Percentiles rank a stretch among this genome's conserved stretches.
Evolutionary conservation across 2,113 vertebrate species (phyloP).

Genomic region (Tyto alba): DNA sequence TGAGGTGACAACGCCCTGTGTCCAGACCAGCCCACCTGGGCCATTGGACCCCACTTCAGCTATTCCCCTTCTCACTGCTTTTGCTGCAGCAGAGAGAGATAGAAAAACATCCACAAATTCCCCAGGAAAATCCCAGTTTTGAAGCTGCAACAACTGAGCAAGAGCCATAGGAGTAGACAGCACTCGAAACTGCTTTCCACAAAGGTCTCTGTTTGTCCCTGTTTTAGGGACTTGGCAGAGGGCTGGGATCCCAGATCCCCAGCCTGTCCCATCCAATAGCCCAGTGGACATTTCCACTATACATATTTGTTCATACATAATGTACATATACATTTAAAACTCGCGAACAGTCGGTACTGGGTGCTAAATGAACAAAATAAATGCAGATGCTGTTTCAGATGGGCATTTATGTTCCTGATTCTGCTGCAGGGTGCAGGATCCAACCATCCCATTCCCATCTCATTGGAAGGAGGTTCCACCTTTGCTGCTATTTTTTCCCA

Average conservation of each 20-base stretch:
- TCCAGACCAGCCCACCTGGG: neutral
- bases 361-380: neutral
- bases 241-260: neutral
- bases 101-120: neutral
- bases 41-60: neutral
- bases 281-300: neutral
- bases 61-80: neutral
- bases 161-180: fast-evolving
- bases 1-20: neutral
- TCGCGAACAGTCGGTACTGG: fast-evolving
- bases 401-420: neutral
- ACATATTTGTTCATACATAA: neutral
- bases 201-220: neutral
- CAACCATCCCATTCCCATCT: fast-evolving
- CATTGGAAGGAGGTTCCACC: neutral
- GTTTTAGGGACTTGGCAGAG: neutral
- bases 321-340: neutral
- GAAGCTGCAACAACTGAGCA: neutral
- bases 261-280: neutral
- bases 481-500: neutral
- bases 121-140: neutral
- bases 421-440: neutral
- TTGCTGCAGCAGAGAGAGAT: neutral
- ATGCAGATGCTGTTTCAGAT: neutral
- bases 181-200: neutral